Evolutionary conservation across 2,888 invertebrate species (phyloP), one percentile per base, ranked within the genome.

Genomic region (Lapara coniferarum): DNA sequence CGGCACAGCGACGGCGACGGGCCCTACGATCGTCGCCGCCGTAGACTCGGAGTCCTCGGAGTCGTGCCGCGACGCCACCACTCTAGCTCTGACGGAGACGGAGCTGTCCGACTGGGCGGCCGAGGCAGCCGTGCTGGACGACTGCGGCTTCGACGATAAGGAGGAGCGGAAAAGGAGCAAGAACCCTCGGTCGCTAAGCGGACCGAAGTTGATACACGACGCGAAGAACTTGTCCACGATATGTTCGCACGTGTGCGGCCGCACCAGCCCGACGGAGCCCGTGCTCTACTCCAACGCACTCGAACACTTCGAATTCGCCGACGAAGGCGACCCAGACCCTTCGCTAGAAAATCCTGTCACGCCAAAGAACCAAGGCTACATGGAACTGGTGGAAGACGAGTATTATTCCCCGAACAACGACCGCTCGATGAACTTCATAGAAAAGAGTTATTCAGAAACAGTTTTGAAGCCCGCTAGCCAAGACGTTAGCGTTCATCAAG

Each of bases 61-160:
- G 75, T 96, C 97, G 0, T 95, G 96, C 69, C 95, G 95, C 2
- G 97, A 97, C 76, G 94, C 94, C 1, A 96, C 96, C 0, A 96
- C 96, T 0, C 95, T 96, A 0, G 97, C 96, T 3, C 90, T 97
- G 13, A 97, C 97, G 0, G 98, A 98, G 87, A 97, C 97, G 0
- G 98, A 98, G 83, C 90, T 97, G n/a, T 97, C 97, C 0, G 98
- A 98, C 85, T 98, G 97, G 98, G 97, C 97, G 0, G 95, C 96
- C 5, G 97, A 98, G 80, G 97, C 96, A 75, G 96, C 95, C 56
- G 96, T 96, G 1, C 95, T 97, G 0, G 97, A 97, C 78, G 97
- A 97, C 82, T 95, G 97, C 70, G 95, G 95, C 56, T 86, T 84
- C 73, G 89, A 85, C 72, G 91, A 91, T 2, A 89, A 87, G 56